Evolutionary conservation across 1,140 invertebrate genomes (phyloP), one percentile per base, ranked within the genome.

Genomic region (Proales similis): DNA sequence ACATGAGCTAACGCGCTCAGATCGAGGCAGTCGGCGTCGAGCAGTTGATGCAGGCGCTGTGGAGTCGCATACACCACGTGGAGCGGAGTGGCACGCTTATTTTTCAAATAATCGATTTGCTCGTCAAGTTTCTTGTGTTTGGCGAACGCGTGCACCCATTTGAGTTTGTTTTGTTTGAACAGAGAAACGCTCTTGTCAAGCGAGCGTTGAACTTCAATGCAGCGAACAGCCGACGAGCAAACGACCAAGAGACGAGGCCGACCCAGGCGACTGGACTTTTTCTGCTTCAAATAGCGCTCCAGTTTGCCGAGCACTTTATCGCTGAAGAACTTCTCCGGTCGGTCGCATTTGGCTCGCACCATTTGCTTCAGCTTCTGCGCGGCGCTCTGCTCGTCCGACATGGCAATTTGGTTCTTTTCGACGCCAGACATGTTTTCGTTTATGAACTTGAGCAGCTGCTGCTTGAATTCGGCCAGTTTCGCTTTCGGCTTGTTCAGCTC

Each of bases 81-180:
- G 17, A 42, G 39, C 20, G 3, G 5, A 11, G 30, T 57, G 9
- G 20, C 29, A 17, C 22, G 29, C 4, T 5, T 2, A 14, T 38
- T 30, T 1, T 38, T 26, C 20, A 57, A 42, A 42, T n/a, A 42
- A 3, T 57, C 36, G 12, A 57, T 36, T 57, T 57, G 51, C 9
- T 57, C 51, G 20, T 39, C 14, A n/a, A 57, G 14, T 42, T 57
- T 57, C 32, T 57, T 57, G 22, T 57, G 51, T 24, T 57, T 57
- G 36, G 51, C 51, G 12, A 57, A 57, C 3, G 51, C 51, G 20
- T 57, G 51, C 19, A 57, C 39, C 51, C 51, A 57, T 3, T 24
- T 29, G 6, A 57, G 7, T 20, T 57, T 57, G 39, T 57, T 57
- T 9, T 4, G 9, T 57, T 57, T 57, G 9, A 57, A 11, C 3